Conservation (phyloP, 1,140 invertebrate genomes). For the Drosophila nikananu region DNA sequence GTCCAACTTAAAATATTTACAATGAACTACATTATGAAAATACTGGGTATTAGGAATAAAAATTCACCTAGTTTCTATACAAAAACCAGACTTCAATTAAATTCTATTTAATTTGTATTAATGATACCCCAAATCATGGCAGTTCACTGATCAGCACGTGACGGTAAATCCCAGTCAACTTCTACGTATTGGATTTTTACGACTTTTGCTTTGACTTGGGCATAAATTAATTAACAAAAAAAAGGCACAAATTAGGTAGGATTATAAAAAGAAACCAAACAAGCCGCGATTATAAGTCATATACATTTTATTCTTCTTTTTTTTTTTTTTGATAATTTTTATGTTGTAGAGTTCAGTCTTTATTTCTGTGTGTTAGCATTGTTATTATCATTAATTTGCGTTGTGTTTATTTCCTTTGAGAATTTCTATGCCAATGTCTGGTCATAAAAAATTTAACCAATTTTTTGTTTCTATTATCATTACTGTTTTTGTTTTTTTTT, state of each 20-base stretch:
- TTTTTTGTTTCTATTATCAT: conserved; percentile 28
- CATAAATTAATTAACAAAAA: conserved; percentile 60
- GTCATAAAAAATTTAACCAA: conserved; percentile 53
- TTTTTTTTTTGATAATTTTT: conserved; percentile 7
- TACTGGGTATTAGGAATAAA: neutral
- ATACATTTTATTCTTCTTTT: conserved; percentile 12
- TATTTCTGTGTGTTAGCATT: conserved; percentile 33
- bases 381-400: conserved; percentile 53
- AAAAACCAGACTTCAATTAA: neutral
- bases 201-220: conserved; percentile 14
- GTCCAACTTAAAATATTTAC: neutral
- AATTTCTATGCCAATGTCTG: conserved; percentile 63
- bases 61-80: neutral
- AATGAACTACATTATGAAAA: neutral
- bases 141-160: conserved; percentile 26
- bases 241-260: conserved; percentile 44
- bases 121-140: neutral
- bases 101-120: neutral
- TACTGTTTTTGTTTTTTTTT: conserved; percentile 15
- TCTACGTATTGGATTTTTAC: conserved; percentile 1
- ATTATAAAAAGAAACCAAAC: conserved; percentile 43
- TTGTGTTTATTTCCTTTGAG: conserved; percentile 40
- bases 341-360: conserved; percentile 21
- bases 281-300: conserved; percentile 46
- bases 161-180: conserved; percentile 2